Percentiles rank a stretch among this genome's conserved stretches.
Evolutionary conservation across 2,888 invertebrate genomes (phyloP).

Genomic region (Cephus runcator): DNA sequence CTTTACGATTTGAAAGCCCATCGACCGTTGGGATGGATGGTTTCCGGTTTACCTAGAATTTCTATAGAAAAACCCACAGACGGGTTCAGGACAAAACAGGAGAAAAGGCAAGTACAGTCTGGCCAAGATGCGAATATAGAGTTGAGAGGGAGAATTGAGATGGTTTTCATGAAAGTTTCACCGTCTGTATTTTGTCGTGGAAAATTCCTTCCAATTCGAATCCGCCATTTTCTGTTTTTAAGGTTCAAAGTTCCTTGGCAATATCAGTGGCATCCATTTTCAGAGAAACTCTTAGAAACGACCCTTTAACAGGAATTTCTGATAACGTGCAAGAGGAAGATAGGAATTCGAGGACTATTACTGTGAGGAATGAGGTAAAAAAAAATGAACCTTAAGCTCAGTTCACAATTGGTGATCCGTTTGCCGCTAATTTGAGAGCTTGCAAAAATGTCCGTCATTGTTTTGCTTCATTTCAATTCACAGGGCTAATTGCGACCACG

Average conservation of each 20-base stretch:
- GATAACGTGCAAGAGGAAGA: background rate
- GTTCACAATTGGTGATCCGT: background rate
- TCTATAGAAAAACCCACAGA: background rate
- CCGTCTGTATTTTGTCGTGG: background rate
- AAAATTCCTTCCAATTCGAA: background rate
- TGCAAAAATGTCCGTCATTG: slow-evolving; percentile 6
- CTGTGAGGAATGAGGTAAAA: background rate
- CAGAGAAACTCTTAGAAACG: background rate
- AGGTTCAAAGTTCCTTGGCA: background rate
- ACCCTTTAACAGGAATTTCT: background rate
- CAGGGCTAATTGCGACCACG: slow-evolving; percentile 21
- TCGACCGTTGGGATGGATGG: background rate
- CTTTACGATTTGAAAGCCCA: background rate
- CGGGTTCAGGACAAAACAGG: background rate
- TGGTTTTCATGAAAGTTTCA: background rate
- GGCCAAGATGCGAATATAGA: background rate
- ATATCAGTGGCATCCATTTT: background rate
- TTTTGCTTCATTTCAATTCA: slow-evolving; percentile 17
- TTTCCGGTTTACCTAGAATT: background rate
- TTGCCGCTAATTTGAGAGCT: slow-evolving; percentile 10
- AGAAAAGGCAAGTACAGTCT: background rate
- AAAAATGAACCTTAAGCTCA: background rate
- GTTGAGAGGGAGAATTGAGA: background rate
- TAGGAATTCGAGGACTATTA: background rate
- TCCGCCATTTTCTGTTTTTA: background rate